phyloP scores from a whole-genome alignment of 2,113 vertebrate genomes.

The Eira barbara region DNA sequence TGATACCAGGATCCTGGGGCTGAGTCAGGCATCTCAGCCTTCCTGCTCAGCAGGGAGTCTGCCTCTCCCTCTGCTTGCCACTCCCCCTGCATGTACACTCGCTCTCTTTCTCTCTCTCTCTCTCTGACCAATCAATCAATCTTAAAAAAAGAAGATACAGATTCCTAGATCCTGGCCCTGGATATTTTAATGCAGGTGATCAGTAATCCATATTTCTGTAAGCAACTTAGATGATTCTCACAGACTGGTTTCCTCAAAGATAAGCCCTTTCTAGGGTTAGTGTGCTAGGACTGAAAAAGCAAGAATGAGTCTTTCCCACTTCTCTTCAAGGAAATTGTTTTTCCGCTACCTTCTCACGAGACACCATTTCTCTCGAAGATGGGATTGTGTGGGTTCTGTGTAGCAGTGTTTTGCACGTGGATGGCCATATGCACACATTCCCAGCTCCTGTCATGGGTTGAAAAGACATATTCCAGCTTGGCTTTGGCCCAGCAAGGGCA shows the following conservation, averaged over 20 bases:
- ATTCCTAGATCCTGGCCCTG: neutral
- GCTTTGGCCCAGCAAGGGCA: neutral
- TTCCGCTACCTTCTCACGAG: neutral
- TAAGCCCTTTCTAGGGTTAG: neutral
- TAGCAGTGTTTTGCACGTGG: neutral
- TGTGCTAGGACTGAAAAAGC: neutral
- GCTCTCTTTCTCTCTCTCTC: too few species aligned
- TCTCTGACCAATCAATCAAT: neutral
- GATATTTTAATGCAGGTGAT: neutral
- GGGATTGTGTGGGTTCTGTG: accelerated
- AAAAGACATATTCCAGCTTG: neutral
- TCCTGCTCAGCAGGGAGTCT: neutral
- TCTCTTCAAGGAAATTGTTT: neutral
- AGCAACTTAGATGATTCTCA: neutral
- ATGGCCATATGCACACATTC: accelerated
- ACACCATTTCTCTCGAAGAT: neutral
- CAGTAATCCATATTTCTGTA: neutral
- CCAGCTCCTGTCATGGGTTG: neutral
- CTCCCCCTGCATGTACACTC: neutral
- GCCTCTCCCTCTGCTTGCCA: neutral
- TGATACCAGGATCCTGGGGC: too few species aligned
- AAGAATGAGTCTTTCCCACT: neutral
- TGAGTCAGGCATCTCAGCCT: accelerated
- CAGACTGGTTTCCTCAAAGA: neutral
- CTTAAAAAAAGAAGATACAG: neutral